These are phyloP conservation scores for Callionymus lyra DNA, from an alignment of 2,113 vertebrate genomes.

Conservation along the genomic window DNA sequence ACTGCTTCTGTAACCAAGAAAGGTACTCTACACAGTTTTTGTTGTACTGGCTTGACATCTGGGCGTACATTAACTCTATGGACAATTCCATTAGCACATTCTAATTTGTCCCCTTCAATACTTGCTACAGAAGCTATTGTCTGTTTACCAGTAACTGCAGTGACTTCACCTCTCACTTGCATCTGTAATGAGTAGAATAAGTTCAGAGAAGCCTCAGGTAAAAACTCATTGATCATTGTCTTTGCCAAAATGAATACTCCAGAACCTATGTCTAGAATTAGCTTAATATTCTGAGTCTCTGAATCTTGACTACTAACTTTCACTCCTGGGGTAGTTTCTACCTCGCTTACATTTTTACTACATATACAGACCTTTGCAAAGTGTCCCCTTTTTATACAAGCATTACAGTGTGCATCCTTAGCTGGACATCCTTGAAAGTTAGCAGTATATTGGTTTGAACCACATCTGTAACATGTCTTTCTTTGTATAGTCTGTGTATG, in stretches of 20 bases:
- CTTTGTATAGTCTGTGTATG: neutral
- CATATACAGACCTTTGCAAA: too few species aligned
- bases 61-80: neutral
- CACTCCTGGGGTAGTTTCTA: too few species aligned
- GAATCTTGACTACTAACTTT: neutral
- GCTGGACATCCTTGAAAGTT: too few species aligned
- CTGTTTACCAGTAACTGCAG: neutral
- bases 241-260: neutral
- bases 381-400: too few species aligned
- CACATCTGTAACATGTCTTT: conserved; percentile 1
- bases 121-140: neutral
- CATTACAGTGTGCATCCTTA: too few species aligned
- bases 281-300: neutral
- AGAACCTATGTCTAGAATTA: neutral
- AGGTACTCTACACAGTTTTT: neutral
- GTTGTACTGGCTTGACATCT: too few species aligned
- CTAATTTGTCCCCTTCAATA: too few species aligned
- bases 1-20: neutral
- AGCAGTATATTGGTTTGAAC: too few species aligned
- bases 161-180: neutral
- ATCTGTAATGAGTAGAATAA: too few species aligned
- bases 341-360: neutral
- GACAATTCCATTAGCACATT: neutral
- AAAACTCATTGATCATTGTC: neutral
- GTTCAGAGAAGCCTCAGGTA: neutral